Evolutionary conservation across 2,888 invertebrate genomes (phyloP).

Genomic region (Eulithis prunata): DNA sequence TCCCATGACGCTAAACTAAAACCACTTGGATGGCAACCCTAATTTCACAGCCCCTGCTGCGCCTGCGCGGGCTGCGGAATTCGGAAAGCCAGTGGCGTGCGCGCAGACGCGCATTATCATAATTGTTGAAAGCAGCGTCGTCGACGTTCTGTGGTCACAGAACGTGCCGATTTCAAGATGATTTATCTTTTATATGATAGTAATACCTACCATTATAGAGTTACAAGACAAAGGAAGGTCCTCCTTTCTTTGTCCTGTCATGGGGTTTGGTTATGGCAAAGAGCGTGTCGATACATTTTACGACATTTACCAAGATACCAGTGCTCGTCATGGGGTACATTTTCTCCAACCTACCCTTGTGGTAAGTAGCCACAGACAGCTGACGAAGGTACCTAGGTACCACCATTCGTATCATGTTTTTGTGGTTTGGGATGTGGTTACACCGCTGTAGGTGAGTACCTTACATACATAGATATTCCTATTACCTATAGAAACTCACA

Average conservation of each 20-base stretch:
- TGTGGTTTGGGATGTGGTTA: slow-evolving; percentile 18
- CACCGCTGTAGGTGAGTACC: neutral
- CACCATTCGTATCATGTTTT: slow-evolving; percentile 3
- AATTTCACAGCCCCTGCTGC: slow-evolving; percentile 15
- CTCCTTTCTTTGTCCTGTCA: too few relatives aligned
- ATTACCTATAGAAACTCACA: neutral
- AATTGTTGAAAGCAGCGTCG: slow-evolving; percentile 78
- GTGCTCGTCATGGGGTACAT: too few relatives aligned
- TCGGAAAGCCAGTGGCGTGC: slow-evolving; percentile 73
- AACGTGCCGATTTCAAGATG: slow-evolving; percentile 25
- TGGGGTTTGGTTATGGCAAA: too few relatives aligned
- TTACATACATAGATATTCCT: neutral
- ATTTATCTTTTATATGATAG: slow-evolving; percentile 19
- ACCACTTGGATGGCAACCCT: neutral
- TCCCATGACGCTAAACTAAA: too few relatives aligned
- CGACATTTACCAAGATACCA: too few relatives aligned
- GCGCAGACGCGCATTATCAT: slow-evolving; percentile 68
- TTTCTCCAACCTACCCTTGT: too few relatives aligned
- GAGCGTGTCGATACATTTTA: too few relatives aligned
- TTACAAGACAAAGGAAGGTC: neutral
- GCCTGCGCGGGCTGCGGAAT: slow-evolving; percentile 52
- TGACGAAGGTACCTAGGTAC: too few relatives aligned
- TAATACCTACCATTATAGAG: slow-evolving; percentile 2
- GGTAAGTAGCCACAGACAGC: too few relatives aligned
- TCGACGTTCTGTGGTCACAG: slow-evolving; percentile 43